Evolutionary conservation across 2,797 vertebrate genomes (phyloP), one percentile per base, ranked within the genome.

Genomic region (Fistularia commersonii): DNA sequence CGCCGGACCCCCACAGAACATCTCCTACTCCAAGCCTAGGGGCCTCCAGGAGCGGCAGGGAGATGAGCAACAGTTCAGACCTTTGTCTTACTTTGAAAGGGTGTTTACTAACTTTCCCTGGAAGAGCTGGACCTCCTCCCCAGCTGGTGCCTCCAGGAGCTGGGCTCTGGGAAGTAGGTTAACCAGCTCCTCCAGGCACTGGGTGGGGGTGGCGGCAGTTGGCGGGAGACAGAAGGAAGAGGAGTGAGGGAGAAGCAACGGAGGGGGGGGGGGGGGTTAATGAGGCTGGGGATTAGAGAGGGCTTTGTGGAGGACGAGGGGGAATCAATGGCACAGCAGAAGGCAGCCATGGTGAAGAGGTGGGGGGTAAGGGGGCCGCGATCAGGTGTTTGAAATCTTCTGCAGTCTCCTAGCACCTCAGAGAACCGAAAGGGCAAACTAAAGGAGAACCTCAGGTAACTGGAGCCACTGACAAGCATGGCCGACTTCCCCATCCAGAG

Each of bases 111-210:
- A 76, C 72, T 80, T 64, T 80, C 68, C 43, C 70, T 32, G 0
- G 31, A 45, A n/a, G n/a, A n/a, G n/a, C n/a, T n/a, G n/a, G n/a
- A n/a, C n/a, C n/a, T n/a, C n/a, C n/a, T n/a, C n/a, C n/a, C n/a
- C n/a, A n/a, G n/a, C n/a, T 50, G 47, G 45, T 8, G 6, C 8
- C 5, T 72, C 43, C 70, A 68, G 72, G 66, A 80, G 72, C 72
- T 59, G 63, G 72, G 62, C 46, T 11, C 51, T 64, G 60, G 58
- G 64, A 84, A 81, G 64, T 82, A 73, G 82, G 80, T 82, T 84
- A 84, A 74, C 13, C 58, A 51, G 61, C 55, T 71, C 54, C 70
- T 60, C 57, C 23, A 8, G 47, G 10, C 55, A 42, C 49, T n/a
- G n/a, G n/a, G n/a, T n/a, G n/a, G n/a, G n/a, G 32, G 13, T 37